Conservation (phyloP, 2,797 vertebrate genomes). For the Eidolon dupreanum region DNA sequence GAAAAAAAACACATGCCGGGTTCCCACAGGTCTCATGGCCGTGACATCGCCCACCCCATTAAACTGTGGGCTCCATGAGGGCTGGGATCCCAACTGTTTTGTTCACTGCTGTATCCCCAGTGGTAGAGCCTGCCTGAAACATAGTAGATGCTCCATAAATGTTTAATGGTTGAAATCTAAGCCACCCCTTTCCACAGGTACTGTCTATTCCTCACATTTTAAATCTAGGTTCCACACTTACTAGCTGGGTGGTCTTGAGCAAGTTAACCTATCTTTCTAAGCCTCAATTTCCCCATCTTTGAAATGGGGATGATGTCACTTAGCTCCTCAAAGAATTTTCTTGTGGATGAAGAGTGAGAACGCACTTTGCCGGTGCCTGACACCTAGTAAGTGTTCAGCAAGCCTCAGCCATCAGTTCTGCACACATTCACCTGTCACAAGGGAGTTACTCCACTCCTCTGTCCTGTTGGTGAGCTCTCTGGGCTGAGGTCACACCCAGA, state of each 20-base stretch:
- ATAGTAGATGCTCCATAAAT: neutral
- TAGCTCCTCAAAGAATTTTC: neutral
- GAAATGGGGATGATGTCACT: neutral
- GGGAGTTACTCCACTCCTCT: neutral
- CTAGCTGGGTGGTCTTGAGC: neutral
- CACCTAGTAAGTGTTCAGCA: neutral
- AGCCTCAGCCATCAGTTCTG: rapidly evolving
- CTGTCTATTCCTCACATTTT: neutral
- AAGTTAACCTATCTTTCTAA: neutral
- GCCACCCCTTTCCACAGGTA: neutral
- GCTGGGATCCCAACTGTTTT: rapidly evolving
- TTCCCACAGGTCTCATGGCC: too few species aligned
- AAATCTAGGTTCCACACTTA: rapidly evolving
- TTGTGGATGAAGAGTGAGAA: neutral
- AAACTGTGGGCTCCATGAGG: neutral
- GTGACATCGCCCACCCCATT: rapidly evolving
- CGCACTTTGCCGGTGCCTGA: neutral
- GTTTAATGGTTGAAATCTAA: neutral
- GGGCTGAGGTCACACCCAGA: neutral
- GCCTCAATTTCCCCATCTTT: neutral
- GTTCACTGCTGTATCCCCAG: rapidly evolving
- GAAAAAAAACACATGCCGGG: rapidly evolving
- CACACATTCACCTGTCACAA: neutral
- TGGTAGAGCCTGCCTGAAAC: neutral
- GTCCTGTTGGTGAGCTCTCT: neutral